A percentile compares a stretch with the other conserved stretches of the same genome.
These are phyloP conservation scores for Catocala sponsa DNA, from an alignment of 2,888 invertebrate genomes.

Conservation along the genomic window DNA sequence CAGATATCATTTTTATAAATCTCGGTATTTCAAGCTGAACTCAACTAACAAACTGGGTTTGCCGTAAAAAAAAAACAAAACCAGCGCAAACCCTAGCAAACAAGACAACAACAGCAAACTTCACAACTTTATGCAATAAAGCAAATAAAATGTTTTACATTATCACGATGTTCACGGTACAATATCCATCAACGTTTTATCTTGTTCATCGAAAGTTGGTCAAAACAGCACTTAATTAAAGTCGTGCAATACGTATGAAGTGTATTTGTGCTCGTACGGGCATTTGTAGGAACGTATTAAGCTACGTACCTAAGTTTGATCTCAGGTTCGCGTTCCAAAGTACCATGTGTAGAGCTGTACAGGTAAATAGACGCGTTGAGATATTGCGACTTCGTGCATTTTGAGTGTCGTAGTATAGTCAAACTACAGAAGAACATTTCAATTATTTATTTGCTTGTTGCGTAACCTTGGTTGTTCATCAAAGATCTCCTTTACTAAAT, in stretches of 20 bases:
- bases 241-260: conserved; percentile 11
- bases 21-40: too few relatives aligned
- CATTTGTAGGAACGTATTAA: conserved; percentile 1
- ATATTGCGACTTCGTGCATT: conserved; percentile 35
- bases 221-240: conserved; percentile 33
- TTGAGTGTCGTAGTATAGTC: neutral
- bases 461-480: too few relatives aligned
- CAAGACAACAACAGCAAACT: conserved; percentile 3
- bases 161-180: conserved; percentile 3
- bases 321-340: conserved; percentile 10
- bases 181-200: conserved; percentile 13
- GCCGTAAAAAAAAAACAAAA: neutral
- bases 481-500: too few relatives aligned
- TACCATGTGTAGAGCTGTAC: conserved; percentile 8
- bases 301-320: neutral
- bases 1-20: too few relatives aligned
- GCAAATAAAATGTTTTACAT: conserved; percentile 9
- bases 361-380: conserved; percentile 37
- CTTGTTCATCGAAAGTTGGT: conserved; percentile 12
- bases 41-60: too few relatives aligned
- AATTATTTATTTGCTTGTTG: neutral
- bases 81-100: too few relatives aligned
- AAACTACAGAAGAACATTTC: conserved; percentile 4
- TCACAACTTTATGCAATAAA: conserved; percentile 8
- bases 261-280: neutral